Conservation (phyloP, 2,113 vertebrate species). For the Phalacrocorax aristotelis region DNA sequence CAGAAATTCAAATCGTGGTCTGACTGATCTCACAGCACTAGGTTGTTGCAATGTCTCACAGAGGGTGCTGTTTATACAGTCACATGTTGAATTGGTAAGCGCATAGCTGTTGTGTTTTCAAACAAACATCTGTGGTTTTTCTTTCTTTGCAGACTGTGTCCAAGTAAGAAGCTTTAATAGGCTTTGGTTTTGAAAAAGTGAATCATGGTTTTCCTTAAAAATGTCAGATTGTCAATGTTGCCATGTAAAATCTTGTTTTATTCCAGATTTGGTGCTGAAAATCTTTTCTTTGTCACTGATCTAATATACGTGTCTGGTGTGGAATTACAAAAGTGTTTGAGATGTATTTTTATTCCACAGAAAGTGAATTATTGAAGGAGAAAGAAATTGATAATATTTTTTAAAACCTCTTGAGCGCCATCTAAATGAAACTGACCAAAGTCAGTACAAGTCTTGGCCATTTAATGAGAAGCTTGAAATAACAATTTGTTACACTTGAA, state of each 20-base stretch:
- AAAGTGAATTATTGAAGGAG: background rate
- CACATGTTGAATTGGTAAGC: background rate
- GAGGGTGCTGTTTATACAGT: background rate
- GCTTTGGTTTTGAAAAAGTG: background rate
- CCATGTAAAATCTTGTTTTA: background rate
- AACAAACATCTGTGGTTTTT: background rate
- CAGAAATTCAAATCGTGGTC: background rate
- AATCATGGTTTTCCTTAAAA: background rate
- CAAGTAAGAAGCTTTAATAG: background rate
- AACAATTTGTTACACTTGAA: background rate
- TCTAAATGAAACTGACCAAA: background rate
- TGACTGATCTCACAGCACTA: background rate
- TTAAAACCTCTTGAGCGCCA: background rate
- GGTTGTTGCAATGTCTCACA: background rate
- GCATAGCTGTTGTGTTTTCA: background rate
- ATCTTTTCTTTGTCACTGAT: background rate
- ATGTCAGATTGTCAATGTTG: background rate
- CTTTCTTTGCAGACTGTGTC: background rate
- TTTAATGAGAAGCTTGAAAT: background rate
- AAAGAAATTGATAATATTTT: background rate
- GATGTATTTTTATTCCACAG: background rate
- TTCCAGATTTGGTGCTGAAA: background rate
- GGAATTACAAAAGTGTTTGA: background rate
- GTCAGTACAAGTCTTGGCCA: background rate
- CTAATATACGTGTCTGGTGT: background rate